Percentiles rank a stretch among this genome's conserved stretches.
Conservation (phyloP, 2,888 invertebrate species). For the Sylvicola cinctus region DNA sequence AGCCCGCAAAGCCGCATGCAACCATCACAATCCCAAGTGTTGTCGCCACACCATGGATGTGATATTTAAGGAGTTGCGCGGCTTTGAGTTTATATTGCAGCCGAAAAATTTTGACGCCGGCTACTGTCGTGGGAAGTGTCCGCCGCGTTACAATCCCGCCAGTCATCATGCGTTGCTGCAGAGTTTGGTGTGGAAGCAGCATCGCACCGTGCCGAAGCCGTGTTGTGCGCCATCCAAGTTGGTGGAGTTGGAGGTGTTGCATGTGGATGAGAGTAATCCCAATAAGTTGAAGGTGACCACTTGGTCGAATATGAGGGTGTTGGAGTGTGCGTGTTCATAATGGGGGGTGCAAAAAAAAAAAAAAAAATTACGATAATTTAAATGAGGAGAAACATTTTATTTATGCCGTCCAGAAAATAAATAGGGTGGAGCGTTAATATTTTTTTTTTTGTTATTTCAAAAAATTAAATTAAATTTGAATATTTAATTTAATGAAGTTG, state of each 20-base stretch:
- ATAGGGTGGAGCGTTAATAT: no score
- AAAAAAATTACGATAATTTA: no score
- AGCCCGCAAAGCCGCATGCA: conserved; percentile 31
- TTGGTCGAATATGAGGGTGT: conserved; percentile 48
- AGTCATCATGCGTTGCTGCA: conserved; percentile 50
- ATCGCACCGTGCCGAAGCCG: conserved; percentile 31
- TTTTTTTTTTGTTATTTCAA: no score
- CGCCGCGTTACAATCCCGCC: conserved; percentile 43
- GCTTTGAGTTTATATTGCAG: conserved; percentile 41
- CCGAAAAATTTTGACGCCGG: conserved; percentile 52
- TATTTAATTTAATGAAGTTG: no score
- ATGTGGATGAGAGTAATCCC: conserved; percentile 38
- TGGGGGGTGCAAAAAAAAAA: background rate
- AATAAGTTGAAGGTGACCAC: conserved; percentile 40
- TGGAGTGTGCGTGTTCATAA: conserved; percentile 52
- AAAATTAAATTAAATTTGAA: no score
- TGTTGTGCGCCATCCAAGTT: conserved; percentile 51
- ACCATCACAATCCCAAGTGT: conserved; percentile 32
- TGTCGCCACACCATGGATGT: conserved; percentile 46
- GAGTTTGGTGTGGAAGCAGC: conserved; percentile 41
- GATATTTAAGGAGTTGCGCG: conserved; percentile 39
- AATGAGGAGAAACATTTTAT: no score
- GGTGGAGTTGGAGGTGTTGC: conserved; percentile 38
- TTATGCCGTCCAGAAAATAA: no score
- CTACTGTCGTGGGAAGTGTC: conserved; percentile 47